Base-by-base conservation (phyloP, 2,888 invertebrate species). In the Allygus modestus region DNA sequence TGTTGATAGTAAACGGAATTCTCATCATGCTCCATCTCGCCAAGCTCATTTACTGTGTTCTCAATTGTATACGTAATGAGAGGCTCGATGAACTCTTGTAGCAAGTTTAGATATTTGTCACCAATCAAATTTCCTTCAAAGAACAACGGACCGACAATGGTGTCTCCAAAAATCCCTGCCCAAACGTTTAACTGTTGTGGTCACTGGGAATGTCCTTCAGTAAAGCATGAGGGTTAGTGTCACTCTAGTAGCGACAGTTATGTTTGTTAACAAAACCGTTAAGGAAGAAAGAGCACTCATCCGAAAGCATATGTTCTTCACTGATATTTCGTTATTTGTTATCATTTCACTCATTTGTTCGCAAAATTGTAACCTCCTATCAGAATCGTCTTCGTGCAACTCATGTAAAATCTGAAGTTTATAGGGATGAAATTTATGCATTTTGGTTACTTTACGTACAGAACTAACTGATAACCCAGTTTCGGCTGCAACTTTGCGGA, bases 251-350 rank as follows among this genome's bases (percentile, higher is more conserved):
- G 20, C 41, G 75, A 46, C 75, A 75, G 46, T 75, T 75, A 26
- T 75, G 75, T 75, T 75, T 75, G 46, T 75, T 75, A 41, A 75
- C 37, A 75, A 75, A 75, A 33, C 75, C 41, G 75, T 33, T 75
- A n/a, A 75, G 41, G 46, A 43, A 75, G 20, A 75, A 75, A 23
- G 31, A 37, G 46, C 75, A 75, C 26, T 41, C 75, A 75, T 75
- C 75, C 7, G 41, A 43, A 75, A 75, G n/a, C 75, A 75, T 23
- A 75, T 75, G 37, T 75, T 75, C 26, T 41, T 75, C 75, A 75
- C 37, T 37, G 46, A 41, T n/a, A 43, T 75, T 75, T 12, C 41
- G 26, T 75, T 75, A 75, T 58, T 58, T 58, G 23, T 23, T 23
- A 58, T 58, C 58, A 58, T 58, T 58, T 58, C 4, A 20, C 26